Conservation (phyloP, 2,888 invertebrate genomes). For the Siphlonurus alternatus region DNA sequence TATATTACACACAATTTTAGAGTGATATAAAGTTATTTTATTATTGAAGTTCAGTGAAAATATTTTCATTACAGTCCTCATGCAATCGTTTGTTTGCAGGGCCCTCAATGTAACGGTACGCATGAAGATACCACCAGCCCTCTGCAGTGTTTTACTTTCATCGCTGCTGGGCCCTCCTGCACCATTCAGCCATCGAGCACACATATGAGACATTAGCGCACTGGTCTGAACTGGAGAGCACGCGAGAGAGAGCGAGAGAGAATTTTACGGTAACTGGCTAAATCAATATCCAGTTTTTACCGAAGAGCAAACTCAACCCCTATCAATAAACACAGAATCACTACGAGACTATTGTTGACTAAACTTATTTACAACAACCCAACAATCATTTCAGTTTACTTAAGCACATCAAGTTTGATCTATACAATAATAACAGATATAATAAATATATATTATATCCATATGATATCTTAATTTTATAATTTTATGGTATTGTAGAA, state of each 20-base stretch:
- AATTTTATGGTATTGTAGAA: too few species aligned
- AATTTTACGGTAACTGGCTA: not conserved
- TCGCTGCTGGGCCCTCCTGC: too few species aligned
- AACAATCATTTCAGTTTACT: not conserved
- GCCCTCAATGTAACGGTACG: not conserved
- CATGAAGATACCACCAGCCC: not conserved
- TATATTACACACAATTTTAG: not conserved
- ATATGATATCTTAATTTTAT: not conserved
- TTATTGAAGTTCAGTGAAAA: not conserved
- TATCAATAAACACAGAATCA: not conserved
- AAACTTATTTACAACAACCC: not conserved
- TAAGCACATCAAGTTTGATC: not conserved
- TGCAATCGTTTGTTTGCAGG: not conserved
- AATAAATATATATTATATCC: not conserved
- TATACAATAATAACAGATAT: not conserved
- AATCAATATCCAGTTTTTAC: not conserved
- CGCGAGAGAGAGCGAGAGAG: not conserved
- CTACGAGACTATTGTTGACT: not conserved
- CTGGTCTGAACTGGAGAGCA: not conserved
- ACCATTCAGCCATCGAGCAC: not conserved
- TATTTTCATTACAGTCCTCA: not conserved
- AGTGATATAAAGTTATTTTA: too few species aligned
- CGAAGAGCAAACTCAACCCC: not conserved
- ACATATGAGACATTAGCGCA: slow-evolving; percentile 3
- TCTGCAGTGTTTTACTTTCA: not conserved